These are phyloP conservation scores for Ptiloglossa arizonensis DNA, from an alignment of 1,140 invertebrate genomes.

Conservation along the genomic window DNA sequence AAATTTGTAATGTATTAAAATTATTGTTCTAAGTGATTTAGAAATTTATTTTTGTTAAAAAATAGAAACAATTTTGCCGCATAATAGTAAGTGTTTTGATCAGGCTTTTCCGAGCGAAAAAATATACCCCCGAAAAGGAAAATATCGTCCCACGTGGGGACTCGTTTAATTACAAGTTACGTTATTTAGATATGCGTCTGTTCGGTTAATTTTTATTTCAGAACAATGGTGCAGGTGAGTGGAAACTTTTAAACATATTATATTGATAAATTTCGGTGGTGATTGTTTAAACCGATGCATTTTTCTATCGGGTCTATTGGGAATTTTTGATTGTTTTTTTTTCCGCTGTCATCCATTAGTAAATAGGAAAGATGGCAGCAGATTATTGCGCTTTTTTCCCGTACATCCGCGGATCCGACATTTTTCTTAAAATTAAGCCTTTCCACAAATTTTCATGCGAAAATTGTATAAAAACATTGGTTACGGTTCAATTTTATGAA, in stretches of 20 bases:
- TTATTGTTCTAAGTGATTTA: not conserved
- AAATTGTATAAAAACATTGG: conserved; percentile 47
- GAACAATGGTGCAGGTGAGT: conserved; percentile 81
- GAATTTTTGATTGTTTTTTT: conserved; percentile 81
- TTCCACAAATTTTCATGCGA: conserved; percentile 21
- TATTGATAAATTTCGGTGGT: conserved; percentile 39
- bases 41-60: not conserved
- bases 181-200: conserved; percentile 81
- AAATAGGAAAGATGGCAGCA: conserved; percentile 82
- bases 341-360: conserved; percentile 81
- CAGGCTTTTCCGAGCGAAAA: conserved; percentile 80
- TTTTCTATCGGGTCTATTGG: conserved; percentile 73
- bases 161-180: conserved; percentile 80
- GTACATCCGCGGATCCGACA: conserved; percentile 75
- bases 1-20: conserved; percentile 27
- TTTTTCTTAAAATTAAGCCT: conserved; percentile 69
- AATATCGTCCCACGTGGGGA: conserved; percentile 82
- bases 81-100: conserved; percentile 67
- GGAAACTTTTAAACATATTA: conserved; percentile 63
- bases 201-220: conserved; percentile 78
- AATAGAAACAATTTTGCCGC: conserved; percentile 1
- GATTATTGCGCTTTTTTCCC: conserved; percentile 82
- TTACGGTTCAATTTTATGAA: conserved; percentile 45
- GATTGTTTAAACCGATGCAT: conserved; percentile 58
- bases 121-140: conserved; percentile 81